Evolutionary conservation across 2,888 invertebrate species (phyloP).

Genomic region (Caenorhabditis uteleia): DNA sequence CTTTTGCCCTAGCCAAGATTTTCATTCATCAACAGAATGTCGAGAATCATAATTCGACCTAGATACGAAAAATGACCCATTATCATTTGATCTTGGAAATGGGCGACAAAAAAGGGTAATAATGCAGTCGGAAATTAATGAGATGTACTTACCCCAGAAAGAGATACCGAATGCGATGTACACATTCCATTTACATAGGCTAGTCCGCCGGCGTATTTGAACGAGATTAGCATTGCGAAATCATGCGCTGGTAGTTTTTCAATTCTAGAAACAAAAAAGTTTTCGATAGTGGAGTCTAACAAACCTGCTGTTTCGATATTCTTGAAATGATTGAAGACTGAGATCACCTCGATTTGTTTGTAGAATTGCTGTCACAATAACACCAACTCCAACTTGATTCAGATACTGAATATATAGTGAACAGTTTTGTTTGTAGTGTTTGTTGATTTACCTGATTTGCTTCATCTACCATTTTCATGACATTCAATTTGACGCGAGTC

Average conservation of each 20-base stretch:
- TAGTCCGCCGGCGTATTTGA: slow-evolving; percentile 65
- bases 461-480: slow-evolving; percentile 61
- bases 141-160: slow-evolving; percentile 56
- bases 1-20: too few species aligned
- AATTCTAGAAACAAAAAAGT: slow-evolving; percentile 31
- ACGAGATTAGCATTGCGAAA: slow-evolving; percentile 62
- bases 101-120: not conserved
- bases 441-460: slow-evolving; percentile 51
- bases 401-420: slow-evolving; percentile 55
- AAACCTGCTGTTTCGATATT: slow-evolving; percentile 58
- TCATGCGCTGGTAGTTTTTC: slow-evolving; percentile 62
- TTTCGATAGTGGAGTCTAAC: not conserved
- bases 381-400: slow-evolving; percentile 60
- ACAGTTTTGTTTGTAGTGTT: not conserved
- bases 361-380: slow-evolving; percentile 62
- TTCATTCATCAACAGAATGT: too few species aligned
- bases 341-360: slow-evolving; percentile 62
- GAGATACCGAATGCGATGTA: slow-evolving; percentile 56
- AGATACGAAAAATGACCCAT: too few species aligned
- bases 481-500: slow-evolving; percentile 50
- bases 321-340: slow-evolving; percentile 63
- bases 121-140: not conserved
- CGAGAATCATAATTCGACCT: too few species aligned
- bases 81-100: not conserved
- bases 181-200: slow-evolving; percentile 67